Base-by-base conservation (phyloP, 2,113 vertebrate genomes). In the Lagopus muta region DNA sequence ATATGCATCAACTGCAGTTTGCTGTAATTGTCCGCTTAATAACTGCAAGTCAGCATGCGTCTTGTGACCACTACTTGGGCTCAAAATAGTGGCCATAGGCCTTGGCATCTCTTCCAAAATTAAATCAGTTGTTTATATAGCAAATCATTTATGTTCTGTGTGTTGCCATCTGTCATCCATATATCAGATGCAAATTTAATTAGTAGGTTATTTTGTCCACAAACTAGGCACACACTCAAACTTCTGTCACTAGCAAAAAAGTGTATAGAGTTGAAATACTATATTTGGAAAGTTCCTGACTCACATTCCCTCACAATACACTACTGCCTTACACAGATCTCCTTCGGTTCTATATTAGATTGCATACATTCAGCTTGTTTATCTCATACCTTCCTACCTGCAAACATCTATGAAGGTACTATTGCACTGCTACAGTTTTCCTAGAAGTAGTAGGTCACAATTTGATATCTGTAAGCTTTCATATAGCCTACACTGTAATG, bases 121-220 rank as follows among this genome's bases (percentile, higher is more conserved):
- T 75, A 75, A 88, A 92, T 83, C 54, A 60, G 10, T 75, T 75
- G 22, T 4, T 83, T 75, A 36, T 69, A 52, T 28, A 78, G 34
- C 47, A 66, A 11, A 30, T 13, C 32, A 88, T 81, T 92, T 93
- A 47, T 81, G 47, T 81, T 88, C 80, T 95, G 81, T 78, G 76
- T 52, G 32, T 92, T 92, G 36, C 92, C 94, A 95, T 93, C 92
- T 93, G 92, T 75, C 80, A 92, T 40, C 47, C 34, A 75, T 93
- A 78, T 60, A 94, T 95, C 61, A 83, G 57, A 75, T 78, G 57
- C 13, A 88, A 80, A 86, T 90, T 88, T 70, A 83, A 45, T 82
- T 77, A 93, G 42, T 34, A 45, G 24, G 55, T 74, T 74, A 45
- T 11, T 58, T 74, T 58, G 54, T 11, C 24, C 32, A 55, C 67